Percentiles rank a stretch among this genome's conserved stretches.
Conservation (phyloP, 2,797 vertebrate genomes). For the Eupleurogrammus muticus region DNA sequence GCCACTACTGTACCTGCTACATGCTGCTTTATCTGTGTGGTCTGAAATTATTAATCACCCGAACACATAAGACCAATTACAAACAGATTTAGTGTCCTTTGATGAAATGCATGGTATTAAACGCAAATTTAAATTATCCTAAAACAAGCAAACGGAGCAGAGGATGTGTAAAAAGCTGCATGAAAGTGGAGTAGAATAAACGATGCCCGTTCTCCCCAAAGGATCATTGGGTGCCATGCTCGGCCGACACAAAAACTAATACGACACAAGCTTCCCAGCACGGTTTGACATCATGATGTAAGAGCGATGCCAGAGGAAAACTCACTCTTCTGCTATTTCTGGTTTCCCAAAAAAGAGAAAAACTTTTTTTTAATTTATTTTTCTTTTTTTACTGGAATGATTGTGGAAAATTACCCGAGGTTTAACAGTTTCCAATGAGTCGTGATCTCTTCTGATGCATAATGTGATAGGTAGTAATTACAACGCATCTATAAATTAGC, state of each 20-base stretch:
- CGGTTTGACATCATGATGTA: slow-evolving; percentile 52
- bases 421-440: slow-evolving; percentile 66
- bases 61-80: neutral
- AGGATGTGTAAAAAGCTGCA: neutral
- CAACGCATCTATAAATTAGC: slow-evolving; percentile 38
- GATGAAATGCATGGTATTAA: slow-evolving; percentile 15
- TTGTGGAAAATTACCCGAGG: slow-evolving; percentile 68
- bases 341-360: slow-evolving; percentile 51
- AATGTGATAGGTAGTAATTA: slow-evolving; percentile 56
- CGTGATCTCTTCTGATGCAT: slow-evolving; percentile 46
- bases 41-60: neutral
- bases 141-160: slow-evolving; percentile 12
- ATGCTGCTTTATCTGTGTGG: neutral
- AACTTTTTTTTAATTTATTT: too few relatives aligned
- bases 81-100: neutral
- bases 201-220: slow-evolving; percentile 28
- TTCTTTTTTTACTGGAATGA: slow-evolving; percentile 68
- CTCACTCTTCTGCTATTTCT: slow-evolving; percentile 71
- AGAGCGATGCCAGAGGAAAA: slow-evolving; percentile 52
- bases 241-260: slow-evolving; percentile 50
- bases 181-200: slow-evolving; percentile 34
- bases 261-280: slow-evolving; percentile 59
- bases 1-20: neutral
- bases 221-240: slow-evolving; percentile 38
- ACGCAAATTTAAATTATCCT: neutral